These are phyloP conservation scores for Lithophane leautieri DNA, from an alignment of 2,888 invertebrate genomes.

Conservation along the genomic window DNA sequence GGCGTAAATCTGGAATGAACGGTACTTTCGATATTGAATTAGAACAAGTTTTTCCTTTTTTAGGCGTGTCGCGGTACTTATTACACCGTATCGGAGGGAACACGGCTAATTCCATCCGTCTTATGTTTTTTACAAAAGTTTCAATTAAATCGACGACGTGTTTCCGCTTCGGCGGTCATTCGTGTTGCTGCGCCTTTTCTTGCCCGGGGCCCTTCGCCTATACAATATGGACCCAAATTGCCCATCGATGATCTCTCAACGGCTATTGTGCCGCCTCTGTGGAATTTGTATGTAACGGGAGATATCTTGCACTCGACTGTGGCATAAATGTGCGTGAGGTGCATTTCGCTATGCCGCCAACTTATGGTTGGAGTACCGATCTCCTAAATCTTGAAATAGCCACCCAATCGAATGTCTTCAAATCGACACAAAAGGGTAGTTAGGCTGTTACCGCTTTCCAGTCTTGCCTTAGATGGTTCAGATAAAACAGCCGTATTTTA, in stretches of 20 bases:
- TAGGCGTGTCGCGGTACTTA: constrained; percentile 60
- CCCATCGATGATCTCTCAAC: constrained; percentile 77
- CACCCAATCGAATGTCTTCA: constrained; percentile 45
- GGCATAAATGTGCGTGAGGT: constrained; percentile 78
- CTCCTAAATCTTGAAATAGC: constrained; percentile 44
- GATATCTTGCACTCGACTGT: constrained; percentile 79
- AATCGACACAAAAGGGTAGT: constrained; percentile 52
- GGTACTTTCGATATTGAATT: constrained; percentile 74
- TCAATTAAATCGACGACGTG: constrained; percentile 80
- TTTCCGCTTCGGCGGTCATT: constrained; percentile 77
- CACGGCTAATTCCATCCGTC: constrained; percentile 76
- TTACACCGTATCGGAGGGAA: constrained; percentile 70
- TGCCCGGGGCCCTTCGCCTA: constrained; percentile 75
- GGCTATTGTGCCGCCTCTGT: constrained; percentile 79
- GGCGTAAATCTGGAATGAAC: constrained; percentile 67
- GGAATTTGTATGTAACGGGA: constrained; percentile 85
- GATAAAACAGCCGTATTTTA: constrained; percentile 55
- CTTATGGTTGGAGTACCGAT: constrained; percentile 53
- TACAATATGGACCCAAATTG: constrained; percentile 84
- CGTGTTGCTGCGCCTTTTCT: constrained; percentile 74
- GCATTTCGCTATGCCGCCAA: constrained; percentile 79
- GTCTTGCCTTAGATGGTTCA: constrained; percentile 47
- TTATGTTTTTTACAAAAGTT: constrained; percentile 74
- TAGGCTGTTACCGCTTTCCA: constrained; percentile 40
- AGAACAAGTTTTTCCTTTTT: constrained; percentile 67